A percentile compares a stretch with the other conserved stretches of the same genome.
These are phyloP conservation scores for Melipona quadrifasciata DNA, from an alignment of 1,140 invertebrate species.

Conservation along the genomic window DNA sequence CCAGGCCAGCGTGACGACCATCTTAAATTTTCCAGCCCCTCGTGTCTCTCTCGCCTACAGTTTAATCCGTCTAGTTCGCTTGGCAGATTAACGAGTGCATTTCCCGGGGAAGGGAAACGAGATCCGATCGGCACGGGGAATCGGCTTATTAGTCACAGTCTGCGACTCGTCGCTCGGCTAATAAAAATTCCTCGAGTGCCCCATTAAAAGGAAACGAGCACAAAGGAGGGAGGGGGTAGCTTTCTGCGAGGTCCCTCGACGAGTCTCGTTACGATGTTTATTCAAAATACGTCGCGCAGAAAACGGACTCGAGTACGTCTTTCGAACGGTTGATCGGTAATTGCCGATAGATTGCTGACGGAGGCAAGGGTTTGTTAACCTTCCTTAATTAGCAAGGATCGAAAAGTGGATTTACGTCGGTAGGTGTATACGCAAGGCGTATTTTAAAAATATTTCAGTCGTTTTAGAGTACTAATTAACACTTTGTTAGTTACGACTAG, in stretches of 20 bases:
- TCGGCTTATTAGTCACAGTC: neutral
- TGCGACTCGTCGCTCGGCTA: neutral
- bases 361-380: no score
- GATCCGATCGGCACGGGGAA: neutral
- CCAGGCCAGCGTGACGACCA: slow-evolving; percentile 31
- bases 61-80: slow-evolving; percentile 13
- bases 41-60: neutral
- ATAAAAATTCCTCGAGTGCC: neutral
- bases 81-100: slow-evolving; percentile 20
- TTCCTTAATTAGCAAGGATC: no score
- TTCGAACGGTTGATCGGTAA: neutral
- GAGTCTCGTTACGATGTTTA: neutral
- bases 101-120: neutral
- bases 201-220: neutral
- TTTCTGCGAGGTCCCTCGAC: no score
- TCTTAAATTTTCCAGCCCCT: slow-evolving; percentile 19
- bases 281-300: neutral
- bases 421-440: no score
- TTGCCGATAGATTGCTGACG: neutral
- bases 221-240: no score
- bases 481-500: no score
- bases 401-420: no score
- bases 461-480: no score
- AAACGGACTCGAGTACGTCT: neutral
- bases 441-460: no score